Conservation (phyloP, 2,797 vertebrate species). For the Eutrigla gurnardus region DNA sequence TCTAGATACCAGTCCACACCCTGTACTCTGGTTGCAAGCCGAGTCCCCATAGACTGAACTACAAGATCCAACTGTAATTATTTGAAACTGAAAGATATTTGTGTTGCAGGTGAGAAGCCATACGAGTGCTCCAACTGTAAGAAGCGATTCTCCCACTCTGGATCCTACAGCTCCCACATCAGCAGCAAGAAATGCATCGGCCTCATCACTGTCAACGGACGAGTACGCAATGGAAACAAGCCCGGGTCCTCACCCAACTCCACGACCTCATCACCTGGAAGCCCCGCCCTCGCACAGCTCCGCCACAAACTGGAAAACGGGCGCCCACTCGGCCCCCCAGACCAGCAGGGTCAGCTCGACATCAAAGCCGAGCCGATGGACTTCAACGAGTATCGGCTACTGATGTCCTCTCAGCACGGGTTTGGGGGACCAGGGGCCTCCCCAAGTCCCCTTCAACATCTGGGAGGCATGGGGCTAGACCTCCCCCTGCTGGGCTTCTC, state of each 20-base stretch:
- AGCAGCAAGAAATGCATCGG: conserved; percentile 99
- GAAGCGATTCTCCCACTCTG: conserved; percentile 98
- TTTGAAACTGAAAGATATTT: background rate
- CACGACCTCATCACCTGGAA: conserved; percentile 93
- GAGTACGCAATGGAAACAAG: conserved; percentile 89
- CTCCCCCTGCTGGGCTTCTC: conserved; percentile 88
- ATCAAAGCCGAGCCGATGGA: conserved; percentile 95
- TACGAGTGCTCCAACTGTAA: conserved; percentile 99
- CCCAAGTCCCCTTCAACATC: conserved; percentile 92
- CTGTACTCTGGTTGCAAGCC: no score
- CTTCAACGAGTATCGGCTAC: conserved; percentile 94
- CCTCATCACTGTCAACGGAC: conserved; percentile 92
- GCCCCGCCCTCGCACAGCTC: conserved; percentile 92
- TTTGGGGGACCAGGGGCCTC: conserved; percentile 88
- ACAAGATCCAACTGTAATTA: no score
- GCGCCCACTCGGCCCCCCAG: conserved; percentile 88
- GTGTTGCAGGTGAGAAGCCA: conserved; percentile 93
- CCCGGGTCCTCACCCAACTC: conserved; percentile 94
- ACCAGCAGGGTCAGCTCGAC: conserved; percentile 89
- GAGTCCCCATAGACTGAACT: background rate
- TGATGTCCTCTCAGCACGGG: conserved; percentile 89
- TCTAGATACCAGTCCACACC: no score
- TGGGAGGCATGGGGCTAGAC: conserved; percentile 90
- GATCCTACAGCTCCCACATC: conserved; percentile 99
- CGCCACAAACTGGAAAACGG: conserved; percentile 96